These are phyloP conservation scores for Steinernema carpocapsae DNA, from an alignment of 2,888 invertebrate genomes.

Conservation along the genomic window DNA sequence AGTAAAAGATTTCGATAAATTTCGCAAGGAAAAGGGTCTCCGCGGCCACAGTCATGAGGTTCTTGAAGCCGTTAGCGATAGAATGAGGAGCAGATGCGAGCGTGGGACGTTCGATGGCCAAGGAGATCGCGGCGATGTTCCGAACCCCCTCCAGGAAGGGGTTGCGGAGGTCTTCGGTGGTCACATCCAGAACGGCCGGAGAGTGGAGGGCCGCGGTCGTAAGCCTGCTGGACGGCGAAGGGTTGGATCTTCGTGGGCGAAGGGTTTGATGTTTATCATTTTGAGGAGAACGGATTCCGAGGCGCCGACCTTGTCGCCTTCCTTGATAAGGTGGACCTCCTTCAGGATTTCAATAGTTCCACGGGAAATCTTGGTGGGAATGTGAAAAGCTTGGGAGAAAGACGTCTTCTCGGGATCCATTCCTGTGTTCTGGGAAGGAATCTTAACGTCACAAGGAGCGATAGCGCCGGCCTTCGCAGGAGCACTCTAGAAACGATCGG, in stretches of 20 bases:
- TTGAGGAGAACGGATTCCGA: slow-evolving; percentile 97
- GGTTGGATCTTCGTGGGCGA: too few relatives aligned
- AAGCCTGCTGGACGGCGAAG: too few relatives aligned
- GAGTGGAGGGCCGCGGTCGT: too few relatives aligned
- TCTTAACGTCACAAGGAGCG: slow-evolving; percentile 90
- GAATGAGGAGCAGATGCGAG: slow-evolving; percentile 95
- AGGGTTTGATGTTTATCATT: too few relatives aligned
- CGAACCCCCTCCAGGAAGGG: slow-evolving; percentile 79
- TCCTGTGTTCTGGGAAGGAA: slow-evolving; percentile 98
- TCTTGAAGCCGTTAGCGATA: slow-evolving; percentile 96
- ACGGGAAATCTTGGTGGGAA: slow-evolving; percentile 98
- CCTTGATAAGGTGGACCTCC: slow-evolving; percentile 75
- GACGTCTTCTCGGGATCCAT: slow-evolving; percentile 99
- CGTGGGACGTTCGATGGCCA: slow-evolving; percentile 93
- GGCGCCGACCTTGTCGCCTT: slow-evolving; percentile 96
- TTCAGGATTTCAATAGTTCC: slow-evolving; percentile 99
- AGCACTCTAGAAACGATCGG: slow-evolving; percentile 75
- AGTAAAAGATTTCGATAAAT: too few relatives aligned
- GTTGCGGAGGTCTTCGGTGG: slow-evolving; percentile 88
- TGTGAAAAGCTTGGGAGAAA: slow-evolving; percentile 99
- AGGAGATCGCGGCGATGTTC: slow-evolving; percentile 89
- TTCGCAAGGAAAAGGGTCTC: too few relatives aligned
- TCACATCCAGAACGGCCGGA: too few relatives aligned
- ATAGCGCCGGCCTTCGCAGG: slow-evolving; percentile 96
- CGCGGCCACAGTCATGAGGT: slow-evolving; percentile 94